Evolutionary conservation across 2,113 vertebrate genomes (phyloP), one percentile per base, ranked within the genome.

Genomic region (Phylloscopus whistleri): DNA sequence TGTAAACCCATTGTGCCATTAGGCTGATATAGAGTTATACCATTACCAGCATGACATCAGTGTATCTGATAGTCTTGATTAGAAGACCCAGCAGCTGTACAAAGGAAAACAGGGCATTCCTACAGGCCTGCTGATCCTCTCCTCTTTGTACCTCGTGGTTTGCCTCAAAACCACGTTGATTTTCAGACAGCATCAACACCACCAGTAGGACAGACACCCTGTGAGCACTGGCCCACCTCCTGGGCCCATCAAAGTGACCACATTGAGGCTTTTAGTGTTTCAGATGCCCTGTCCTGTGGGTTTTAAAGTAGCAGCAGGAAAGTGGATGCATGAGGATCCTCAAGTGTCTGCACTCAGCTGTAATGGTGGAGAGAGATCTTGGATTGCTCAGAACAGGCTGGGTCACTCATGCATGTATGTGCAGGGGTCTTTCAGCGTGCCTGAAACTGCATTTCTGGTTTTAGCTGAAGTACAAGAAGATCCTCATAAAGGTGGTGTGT

Each of bases 1-100:
- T 87, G 84, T 96, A 91, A 97, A 92, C 78, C 91, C 87, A 72
- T 95, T 92, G 93, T 94, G 69, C 93, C 56, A 62, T 84, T 69
- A 93, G 76, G 49, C 86, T 87, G 93, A 89, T 79, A 82, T 0
- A 49, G 69, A 90, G 67, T 95, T 93, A 95, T 68, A 64, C 69
- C 89, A 74, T 95, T 93, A 91, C 39, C 39, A 87, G 87, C 89
- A 69, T 90, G 91, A 91, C 92, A 94, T 84, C 95, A 66, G 84
- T 53, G 49, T 87, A 35, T 93, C 84, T 53, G 72, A 92, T 84
- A 81, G 77, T 49, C 81, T 53, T 87, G 93, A 95, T 94, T 58
- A 66, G 59, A 20, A 87, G 70, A 37, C 35, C 46, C 66, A 91
- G 69, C 62, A 75, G 94, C 93, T 55, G 49, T 12, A 26, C 37